These are phyloP conservation scores for Aleiodes testaceus DNA, from an alignment of 2,888 invertebrate species.

Conservation along the genomic window DNA sequence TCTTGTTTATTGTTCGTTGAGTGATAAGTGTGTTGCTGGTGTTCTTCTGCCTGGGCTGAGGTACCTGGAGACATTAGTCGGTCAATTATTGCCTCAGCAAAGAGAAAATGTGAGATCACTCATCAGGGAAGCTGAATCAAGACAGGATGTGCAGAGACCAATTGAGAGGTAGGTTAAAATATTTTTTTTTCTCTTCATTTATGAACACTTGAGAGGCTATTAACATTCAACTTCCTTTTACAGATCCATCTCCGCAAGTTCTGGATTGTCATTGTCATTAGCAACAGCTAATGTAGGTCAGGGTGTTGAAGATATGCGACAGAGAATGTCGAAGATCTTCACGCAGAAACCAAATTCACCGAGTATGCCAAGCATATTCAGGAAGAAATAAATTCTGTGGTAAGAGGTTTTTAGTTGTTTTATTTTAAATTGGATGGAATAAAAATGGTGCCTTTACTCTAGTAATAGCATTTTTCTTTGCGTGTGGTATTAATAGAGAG, in stretches of 20 bases:
- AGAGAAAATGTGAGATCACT: constrained; percentile 74
- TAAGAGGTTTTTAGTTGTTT: background rate
- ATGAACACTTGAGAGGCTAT: background rate
- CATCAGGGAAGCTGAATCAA: constrained; percentile 75
- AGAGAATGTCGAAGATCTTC: constrained; percentile 78
- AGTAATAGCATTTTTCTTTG: constrained; percentile 19
- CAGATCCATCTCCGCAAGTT: constrained; percentile 65
- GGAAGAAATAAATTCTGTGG: constrained; percentile 62
- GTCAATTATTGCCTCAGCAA: constrained; percentile 73
- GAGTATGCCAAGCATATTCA: constrained; percentile 66
- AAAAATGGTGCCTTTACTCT: constrained; percentile 28
- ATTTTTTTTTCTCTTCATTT: background rate
- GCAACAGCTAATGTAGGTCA: constrained; percentile 73
- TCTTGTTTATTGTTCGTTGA: constrained; percentile 75
- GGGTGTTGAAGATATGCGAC: constrained; percentile 77
- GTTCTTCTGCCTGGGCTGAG: constrained; percentile 75
- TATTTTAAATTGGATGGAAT: background rate
- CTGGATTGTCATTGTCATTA: constrained; percentile 68
- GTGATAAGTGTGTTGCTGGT: constrained; percentile 73
- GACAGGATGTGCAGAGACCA: constrained; percentile 67
- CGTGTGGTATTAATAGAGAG: constrained; percentile 1
- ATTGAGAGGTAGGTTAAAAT: constrained; percentile 65
- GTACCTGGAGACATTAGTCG: constrained; percentile 74
- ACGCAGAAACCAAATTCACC: constrained; percentile 70
- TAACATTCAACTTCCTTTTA: constrained; percentile 18